Conservation (phyloP, 2,888 invertebrate genomes). For the Acronicta leporina region DNA sequence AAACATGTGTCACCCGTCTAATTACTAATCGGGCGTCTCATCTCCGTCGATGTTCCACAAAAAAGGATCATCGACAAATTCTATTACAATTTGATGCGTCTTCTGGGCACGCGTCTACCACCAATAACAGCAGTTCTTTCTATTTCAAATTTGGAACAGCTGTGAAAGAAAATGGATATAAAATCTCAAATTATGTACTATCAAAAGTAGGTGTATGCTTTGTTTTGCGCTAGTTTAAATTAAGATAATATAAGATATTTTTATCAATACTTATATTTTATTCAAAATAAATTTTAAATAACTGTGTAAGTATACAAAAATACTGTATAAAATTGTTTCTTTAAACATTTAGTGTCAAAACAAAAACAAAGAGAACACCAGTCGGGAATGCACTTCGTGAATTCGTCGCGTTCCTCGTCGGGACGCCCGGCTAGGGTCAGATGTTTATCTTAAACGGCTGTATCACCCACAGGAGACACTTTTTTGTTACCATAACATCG, state of each 20-base stretch:
- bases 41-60: conserved; percentile 75
- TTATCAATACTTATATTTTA: background rate
- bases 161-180: no score
- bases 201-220: no score
- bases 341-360: conserved; percentile 68
- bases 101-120: conserved; percentile 74
- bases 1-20: conserved; percentile 87
- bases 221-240: no score
- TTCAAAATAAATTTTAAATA: conserved; percentile 46
- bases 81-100: conserved; percentile 77
- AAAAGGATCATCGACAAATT: conserved; percentile 80
- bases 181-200: background rate
- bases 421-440: conserved; percentile 82
- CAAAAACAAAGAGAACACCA: conserved; percentile 70
- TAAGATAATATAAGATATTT: no score
- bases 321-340: conserved; percentile 49
- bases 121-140: background rate
- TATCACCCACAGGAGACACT: conserved; percentile 87
- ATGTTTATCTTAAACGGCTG: conserved; percentile 88
- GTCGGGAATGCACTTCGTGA: conserved; percentile 82
- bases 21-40: conserved; percentile 86
- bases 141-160: background rate
- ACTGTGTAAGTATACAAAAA: conserved; percentile 40
- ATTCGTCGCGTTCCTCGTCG: conserved; percentile 82
- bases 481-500: conserved; percentile 85